Percentiles rank a stretch among this genome's conserved stretches.
phyloP scores from a whole-genome alignment of 2,888 invertebrate genomes.

The Agonum fuliginosum region DNA sequence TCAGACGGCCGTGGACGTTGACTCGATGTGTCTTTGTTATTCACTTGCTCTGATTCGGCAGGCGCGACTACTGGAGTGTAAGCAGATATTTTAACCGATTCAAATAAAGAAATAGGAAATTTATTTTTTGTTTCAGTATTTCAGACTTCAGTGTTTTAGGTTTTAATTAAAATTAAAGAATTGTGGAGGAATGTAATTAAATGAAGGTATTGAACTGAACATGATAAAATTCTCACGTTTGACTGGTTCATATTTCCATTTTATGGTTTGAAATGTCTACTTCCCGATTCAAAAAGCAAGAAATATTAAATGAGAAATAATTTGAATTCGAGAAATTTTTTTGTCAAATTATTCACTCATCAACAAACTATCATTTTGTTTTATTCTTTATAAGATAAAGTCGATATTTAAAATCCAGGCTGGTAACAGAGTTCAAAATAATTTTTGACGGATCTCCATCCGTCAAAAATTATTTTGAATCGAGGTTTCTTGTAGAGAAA shows the following conservation, averaged over 20 bases:
- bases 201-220: conserved; percentile 10
- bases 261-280: conserved; percentile 3
- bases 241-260: neutral
- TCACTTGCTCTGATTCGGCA: conserved; percentile 6
- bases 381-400: too few relatives aligned
- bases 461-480: too few relatives aligned
- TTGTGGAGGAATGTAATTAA: conserved; percentile 4
- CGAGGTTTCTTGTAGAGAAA: too few relatives aligned
- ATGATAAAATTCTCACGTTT: conserved; percentile 10
- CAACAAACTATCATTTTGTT: too few relatives aligned
- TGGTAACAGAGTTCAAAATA: too few relatives aligned
- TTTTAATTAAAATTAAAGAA: conserved; percentile 34
- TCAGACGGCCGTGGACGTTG: conserved; percentile 21
- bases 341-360: too few relatives aligned
- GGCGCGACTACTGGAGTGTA: neutral
- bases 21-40: conserved; percentile 36
- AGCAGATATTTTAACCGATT: conserved; percentile 26
- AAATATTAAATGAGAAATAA: too few relatives aligned
- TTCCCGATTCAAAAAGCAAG: too few relatives aligned
- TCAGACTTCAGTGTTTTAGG: conserved; percentile 1
- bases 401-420: too few relatives aligned
- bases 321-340: too few relatives aligned
- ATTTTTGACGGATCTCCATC: too few relatives aligned
- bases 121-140: neutral
- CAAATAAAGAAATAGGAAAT: conserved; percentile 8